Base-by-base conservation (phyloP, 2,888 invertebrate genomes). In the Elysia crispata region DNA sequence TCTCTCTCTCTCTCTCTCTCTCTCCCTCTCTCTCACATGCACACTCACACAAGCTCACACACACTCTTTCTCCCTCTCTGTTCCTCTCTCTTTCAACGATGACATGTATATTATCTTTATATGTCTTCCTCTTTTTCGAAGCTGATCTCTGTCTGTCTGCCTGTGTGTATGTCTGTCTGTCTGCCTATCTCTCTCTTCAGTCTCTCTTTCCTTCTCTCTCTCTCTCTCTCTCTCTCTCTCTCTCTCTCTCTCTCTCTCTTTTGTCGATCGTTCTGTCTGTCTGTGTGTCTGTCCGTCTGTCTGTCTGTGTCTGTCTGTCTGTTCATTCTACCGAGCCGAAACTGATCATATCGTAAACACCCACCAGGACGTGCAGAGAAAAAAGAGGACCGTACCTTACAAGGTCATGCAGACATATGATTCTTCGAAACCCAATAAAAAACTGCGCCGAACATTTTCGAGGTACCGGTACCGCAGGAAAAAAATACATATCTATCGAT, bases 171-270 rank as follows among this genome's bases (percentile, higher is more conserved):
- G 70, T 31, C 1, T 33, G 25, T 8, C 33, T 15, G n/a, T 31
- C 41, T 70, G 33, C 0, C 25, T 31, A 41, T 33, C 20, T 70
- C n/a, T n/a, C n/a, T n/a, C 15, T 20, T 60, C 25, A 8, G 3
- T 28, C 25, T 66, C 66, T 28, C n/a, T 25, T 3, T 66, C 28
- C 25, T 28, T 66, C 18, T 60, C 60, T 41, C 41, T 41, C 41
- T 41, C 41, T 41, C 41, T 41, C 41, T 41, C 41, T 41, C 41
- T 41, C 41, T 41, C 41, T 41, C 41, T 41, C 41, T 41, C 28
- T 66, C 66, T 66, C 15, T n/a, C 28, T 66, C 25, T 66, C 30
- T 66, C 66, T 25, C 23, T 28, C 28, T 66, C 28, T 66, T 25
- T 66, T 13, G 11, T 66, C 23, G 50, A 20, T 18, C 28, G 50